Base-by-base conservation (phyloP, 92 coral and sea anemone genomes). In the Chrysogorgia sp. region DNA sequence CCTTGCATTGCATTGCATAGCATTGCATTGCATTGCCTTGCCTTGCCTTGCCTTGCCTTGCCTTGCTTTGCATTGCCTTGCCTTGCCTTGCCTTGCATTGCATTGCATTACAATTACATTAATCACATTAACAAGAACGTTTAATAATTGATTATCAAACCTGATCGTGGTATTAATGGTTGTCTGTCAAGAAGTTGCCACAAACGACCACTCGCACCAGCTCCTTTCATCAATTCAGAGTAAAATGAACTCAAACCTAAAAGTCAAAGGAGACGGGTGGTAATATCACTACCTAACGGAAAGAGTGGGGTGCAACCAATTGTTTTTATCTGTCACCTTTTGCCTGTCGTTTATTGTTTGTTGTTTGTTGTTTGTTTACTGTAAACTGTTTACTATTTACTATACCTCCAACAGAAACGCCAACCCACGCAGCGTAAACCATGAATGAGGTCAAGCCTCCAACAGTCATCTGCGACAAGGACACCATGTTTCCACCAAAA, bases 371-470 rank as follows among this genome's bases (percentile, higher is more conserved):
- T 37, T 37, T 5, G 12, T 37, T 37, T 37, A 37, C 43, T 37
- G 12, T 37, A 37, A 4, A 4, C 43, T 37, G 43, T n/a, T n/a
- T n/a, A n/a, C 12, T 37, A 37, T 37, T 59, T 67, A 4, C 2
- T 70, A n/a, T 71, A 92, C 98, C 98, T 67, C 93, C 97, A 80
- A 94, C 90, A 21, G 98, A 94, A 52, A 94, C 74, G 21, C 98
- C 98, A 49, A 94, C 98, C 83, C 92, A 94, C 22, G 97, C 98
- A 58, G 98, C 91, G 83, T 94, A 94, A 31, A 94, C 92, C 62
- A 94, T 91, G 52, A 94, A 94, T 7, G 98, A 94, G 5, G 98
- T 87, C 34, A 94, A 90, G 43, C 92, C 98, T 0, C 98, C 98
- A 66, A 94, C 98, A 0, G 98, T 88, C 58, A 94, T 94, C 71